A percentile compares a stretch with the other conserved stretches of the same genome.
Conservation (phyloP, 2,888 invertebrate species). For the Thymelicus acteon region DNA sequence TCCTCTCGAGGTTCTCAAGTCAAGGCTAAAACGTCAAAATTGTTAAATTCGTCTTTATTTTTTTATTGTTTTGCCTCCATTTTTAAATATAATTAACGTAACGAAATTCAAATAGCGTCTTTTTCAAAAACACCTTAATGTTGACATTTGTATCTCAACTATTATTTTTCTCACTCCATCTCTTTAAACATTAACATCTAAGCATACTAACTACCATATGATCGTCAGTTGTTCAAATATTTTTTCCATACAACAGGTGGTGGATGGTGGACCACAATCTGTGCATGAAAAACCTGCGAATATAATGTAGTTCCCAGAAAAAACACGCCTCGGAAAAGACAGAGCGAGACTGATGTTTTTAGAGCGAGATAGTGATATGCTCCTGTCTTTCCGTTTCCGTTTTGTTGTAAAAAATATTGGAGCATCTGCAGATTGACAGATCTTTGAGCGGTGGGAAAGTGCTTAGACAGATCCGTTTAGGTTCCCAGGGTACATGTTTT, state of each 20-base stretch:
- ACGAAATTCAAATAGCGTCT: no score
- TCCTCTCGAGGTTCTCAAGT: no score
- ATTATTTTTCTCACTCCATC: not conserved
- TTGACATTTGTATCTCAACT: no score
- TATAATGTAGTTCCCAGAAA: slow-evolving; percentile 61
- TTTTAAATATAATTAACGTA: no score
- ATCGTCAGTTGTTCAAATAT: slow-evolving; percentile 34
- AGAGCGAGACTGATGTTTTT: slow-evolving; percentile 51
- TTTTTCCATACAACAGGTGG: slow-evolving; percentile 71
- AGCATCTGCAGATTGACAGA: slow-evolving; percentile 66
- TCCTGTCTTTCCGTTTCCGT: slow-evolving; percentile 81
- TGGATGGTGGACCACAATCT: slow-evolving; percentile 64
- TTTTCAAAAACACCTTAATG: no score
- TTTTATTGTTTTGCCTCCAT: no score
- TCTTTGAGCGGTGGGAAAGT: slow-evolving; percentile 21
- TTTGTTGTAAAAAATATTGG: slow-evolving; percentile 69
- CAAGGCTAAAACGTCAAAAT: no score
- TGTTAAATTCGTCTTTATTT: no score
- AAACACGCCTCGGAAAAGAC: slow-evolving; percentile 62
- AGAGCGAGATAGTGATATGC: slow-evolving; percentile 54
- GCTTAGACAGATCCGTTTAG: slow-evolving; percentile 16
- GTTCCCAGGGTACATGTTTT: slow-evolving; percentile 17
- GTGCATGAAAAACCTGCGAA: slow-evolving; percentile 71
- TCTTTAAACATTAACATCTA: not conserved
- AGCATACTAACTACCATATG: slow-evolving; percentile 27